Evolutionary conservation across 2,888 invertebrate genomes (phyloP).

Genomic region (Eristalis tenax): DNA sequence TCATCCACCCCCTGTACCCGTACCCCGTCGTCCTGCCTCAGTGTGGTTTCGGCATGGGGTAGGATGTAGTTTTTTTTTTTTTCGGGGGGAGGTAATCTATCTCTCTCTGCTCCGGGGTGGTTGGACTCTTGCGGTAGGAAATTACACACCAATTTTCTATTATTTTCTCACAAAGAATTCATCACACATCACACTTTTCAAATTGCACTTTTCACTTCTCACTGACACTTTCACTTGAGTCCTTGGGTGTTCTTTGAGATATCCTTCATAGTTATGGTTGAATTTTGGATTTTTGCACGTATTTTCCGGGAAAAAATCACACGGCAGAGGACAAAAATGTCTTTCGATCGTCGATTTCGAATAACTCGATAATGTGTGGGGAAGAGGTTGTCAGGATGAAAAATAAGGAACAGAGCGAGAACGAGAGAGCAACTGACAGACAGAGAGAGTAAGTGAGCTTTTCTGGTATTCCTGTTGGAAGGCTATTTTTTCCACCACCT

Average conservation of each 20-base stretch:
- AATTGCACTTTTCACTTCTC: constrained; percentile 24
- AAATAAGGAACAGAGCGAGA: constrained; percentile 29
- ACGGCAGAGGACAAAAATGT: constrained; percentile 63
- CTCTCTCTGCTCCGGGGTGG: constrained; percentile 36
- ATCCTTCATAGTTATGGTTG: not conserved
- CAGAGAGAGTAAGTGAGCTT: constrained; percentile 44
- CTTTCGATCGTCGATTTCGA: constrained; percentile 60
- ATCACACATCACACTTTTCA: constrained; percentile 28
- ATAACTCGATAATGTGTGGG: constrained; percentile 70
- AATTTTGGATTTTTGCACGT: constrained; percentile 17
- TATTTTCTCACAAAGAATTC: constrained; percentile 1
- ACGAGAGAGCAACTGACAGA: not conserved
- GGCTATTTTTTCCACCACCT: constrained; percentile 66
- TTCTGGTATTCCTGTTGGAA: constrained; percentile 43
- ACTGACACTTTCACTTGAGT: constrained; percentile 31
- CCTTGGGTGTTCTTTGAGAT: not conserved
- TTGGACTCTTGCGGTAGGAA: constrained; percentile 50
- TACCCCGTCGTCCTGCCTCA: constrained; percentile 67
- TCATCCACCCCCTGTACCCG: constrained; percentile 27
- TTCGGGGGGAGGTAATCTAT: constrained; percentile 31
- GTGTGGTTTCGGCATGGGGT: constrained; percentile 66
- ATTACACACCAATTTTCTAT: constrained; percentile 31
- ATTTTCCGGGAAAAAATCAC: constrained; percentile 62
- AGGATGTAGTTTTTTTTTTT: constrained; percentile 67
- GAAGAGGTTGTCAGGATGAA: constrained; percentile 50